Evolutionary conservation across 2,113 vertebrate species (phyloP).

Genomic region (Plestiodon gilberti): DNA sequence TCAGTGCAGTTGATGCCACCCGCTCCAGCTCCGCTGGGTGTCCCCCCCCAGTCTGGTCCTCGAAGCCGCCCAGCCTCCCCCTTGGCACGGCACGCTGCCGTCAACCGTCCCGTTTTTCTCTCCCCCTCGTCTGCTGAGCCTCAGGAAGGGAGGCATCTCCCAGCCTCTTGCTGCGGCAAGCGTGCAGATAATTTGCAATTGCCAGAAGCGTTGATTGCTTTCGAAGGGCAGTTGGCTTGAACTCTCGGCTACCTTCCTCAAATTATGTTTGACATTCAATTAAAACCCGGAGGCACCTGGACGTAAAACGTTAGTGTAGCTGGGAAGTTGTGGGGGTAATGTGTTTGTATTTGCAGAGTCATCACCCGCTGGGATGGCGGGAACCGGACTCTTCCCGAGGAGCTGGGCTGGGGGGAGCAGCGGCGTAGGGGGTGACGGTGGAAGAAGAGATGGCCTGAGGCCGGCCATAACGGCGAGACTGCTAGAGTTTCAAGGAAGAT

Average conservation of each 20-base stretch:
- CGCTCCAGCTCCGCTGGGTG: too few species aligned
- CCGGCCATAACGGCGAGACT: not conserved
- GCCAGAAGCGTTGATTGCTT: not conserved
- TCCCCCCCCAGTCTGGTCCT: accelerated
- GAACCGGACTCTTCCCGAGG: not conserved
- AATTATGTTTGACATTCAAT: conserved; percentile 65
- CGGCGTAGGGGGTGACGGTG: not conserved
- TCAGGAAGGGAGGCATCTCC: too few species aligned
- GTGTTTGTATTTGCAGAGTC: not conserved
- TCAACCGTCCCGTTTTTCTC: too few species aligned
- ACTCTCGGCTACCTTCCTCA: conserved; percentile 52
- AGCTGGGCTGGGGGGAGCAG: too few species aligned
- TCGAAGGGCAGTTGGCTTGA: not conserved
- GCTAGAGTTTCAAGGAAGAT: not conserved
- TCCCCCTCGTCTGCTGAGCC: not conserved
- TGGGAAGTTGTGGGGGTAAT: not conserved
- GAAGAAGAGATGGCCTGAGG: not conserved
- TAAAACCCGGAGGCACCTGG: conserved; percentile 48
- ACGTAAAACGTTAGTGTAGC: not conserved
- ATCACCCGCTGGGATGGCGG: not conserved
- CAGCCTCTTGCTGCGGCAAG: not conserved
- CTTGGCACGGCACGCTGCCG: accelerated
- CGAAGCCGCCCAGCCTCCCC: accelerated
- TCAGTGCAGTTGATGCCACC: too few species aligned
- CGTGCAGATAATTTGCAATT: accelerated